Evolutionary conservation across 2,888 invertebrate genomes (phyloP), one percentile per base, ranked within the genome.

Genomic region (Zeuzera pyrina): DNA sequence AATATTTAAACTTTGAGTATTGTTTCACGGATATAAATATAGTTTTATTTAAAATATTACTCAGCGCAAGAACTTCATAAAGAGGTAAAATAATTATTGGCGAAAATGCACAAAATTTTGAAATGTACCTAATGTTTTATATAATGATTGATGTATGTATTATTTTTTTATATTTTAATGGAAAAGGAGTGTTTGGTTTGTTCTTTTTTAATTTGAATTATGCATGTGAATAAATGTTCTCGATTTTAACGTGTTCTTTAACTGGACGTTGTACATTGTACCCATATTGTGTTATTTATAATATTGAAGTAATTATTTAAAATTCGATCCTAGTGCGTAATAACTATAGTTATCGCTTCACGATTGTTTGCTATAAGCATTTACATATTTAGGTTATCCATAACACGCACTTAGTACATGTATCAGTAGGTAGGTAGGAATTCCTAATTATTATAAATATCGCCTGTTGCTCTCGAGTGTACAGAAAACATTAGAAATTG

Each of bases 211-310:
- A 64, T 64, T 66, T 67, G 71, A 58, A 68, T 64, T 65, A 65
- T 71, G 72, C 73, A 71, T 78, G 78, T 76, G 77, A 83, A 79
- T 83, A 83, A 83, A 83, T 78, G 79, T 81, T 78, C 72, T 76
- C 63, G 61, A 19, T 19, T 19, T 19, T 19, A 19, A 19, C 8
- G 8, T 19, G 5, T 19, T 19, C 5, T 19, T 19, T 19, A 19
- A 19, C 8, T 6, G 5, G 19, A 19, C 5, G 5, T 5, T 19
- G 5, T 19, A 19, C 8, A 6, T 8, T 19, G 5, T 19, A 5
- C 8, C 8, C 8, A 6, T 19, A 19, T 19, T 19, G 5, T 6
- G 8, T 19, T 6, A 8, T 19, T 19, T 19, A 6, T 19, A 19
- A 19, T 19, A 8, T 19, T 8, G 19, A 19, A 19, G 8, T 8